Percentiles rank a stretch among this genome's conserved stretches.
Evolutionary conservation across 2,888 invertebrate species (phyloP).

Genomic region (Stenichneumon culpator): DNA sequence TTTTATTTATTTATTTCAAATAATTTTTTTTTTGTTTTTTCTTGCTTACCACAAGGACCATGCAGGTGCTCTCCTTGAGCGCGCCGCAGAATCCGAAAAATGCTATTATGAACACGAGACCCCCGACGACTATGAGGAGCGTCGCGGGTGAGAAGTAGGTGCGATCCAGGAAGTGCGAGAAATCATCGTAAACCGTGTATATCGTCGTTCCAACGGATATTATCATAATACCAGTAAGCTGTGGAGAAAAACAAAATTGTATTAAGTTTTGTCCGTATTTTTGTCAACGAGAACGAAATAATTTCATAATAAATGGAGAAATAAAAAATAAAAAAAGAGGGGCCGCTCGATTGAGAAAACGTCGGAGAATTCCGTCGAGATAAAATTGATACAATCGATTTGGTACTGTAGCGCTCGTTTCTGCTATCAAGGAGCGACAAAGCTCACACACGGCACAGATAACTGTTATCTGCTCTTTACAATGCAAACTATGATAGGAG

Average conservation of each 20-base stretch:
- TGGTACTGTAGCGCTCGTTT: background rate
- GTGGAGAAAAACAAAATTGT: constrained; percentile 73
- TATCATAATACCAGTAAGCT: constrained; percentile 90
- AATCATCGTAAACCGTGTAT: constrained; percentile 87
- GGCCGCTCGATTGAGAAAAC: background rate
- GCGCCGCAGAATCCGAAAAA: constrained; percentile 94
- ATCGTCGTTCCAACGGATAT: constrained; percentile 89
- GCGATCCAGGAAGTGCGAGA: constrained; percentile 87
- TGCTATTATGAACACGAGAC: constrained; percentile 91
- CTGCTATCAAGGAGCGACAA: background rate
- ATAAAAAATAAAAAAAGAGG: too few species aligned
- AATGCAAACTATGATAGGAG: background rate
- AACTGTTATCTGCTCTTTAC: background rate
- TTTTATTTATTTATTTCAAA: background rate
- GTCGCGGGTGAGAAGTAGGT: constrained; percentile 91
- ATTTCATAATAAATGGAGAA: too few species aligned
- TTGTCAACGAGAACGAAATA: too few species aligned
- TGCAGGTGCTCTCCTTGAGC: constrained; percentile 91
- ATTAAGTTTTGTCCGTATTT: too few species aligned
- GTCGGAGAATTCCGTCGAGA: background rate
- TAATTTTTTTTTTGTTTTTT: constrained; percentile 5
- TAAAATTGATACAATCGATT: background rate
- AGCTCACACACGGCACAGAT: background rate
- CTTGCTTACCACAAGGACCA: constrained; percentile 87
- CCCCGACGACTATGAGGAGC: constrained; percentile 91